Evolutionary conservation across 1,140 invertebrate genomes (phyloP).

Genomic region (Phymastichus coffea): DNA sequence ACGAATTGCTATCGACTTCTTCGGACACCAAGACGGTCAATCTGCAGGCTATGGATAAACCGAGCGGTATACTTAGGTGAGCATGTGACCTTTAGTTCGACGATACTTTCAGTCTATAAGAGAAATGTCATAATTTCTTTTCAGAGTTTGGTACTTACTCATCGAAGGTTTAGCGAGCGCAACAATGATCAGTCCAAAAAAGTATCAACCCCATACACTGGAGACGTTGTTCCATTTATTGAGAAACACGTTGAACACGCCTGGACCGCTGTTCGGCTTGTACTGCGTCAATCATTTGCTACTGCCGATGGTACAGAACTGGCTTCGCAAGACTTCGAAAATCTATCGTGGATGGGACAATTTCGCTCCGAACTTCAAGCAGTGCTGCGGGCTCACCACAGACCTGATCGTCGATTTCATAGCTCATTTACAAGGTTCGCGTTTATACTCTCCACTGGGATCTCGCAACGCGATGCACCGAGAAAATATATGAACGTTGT

Average conservation of each 20-base stretch:
- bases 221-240: slow-evolving; percentile 85
- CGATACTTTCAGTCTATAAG: background rate
- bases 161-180: slow-evolving; percentile 87
- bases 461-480: background rate
- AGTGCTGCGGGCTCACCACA: slow-evolving; percentile 87
- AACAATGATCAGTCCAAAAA: slow-evolving; percentile 75
- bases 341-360: slow-evolving; percentile 72
- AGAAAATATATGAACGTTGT: no score
- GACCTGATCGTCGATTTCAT: slow-evolving; percentile 88
- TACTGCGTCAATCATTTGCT: slow-evolving; percentile 89
- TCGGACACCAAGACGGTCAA: slow-evolving; percentile 62
- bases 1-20: slow-evolving; percentile 60
- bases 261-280: slow-evolving; percentile 81
- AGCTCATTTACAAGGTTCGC: slow-evolving; percentile 59
- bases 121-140: background rate
- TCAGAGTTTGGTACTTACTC: slow-evolving; percentile 79
- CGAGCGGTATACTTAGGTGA: slow-evolving; percentile 76
- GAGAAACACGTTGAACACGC: slow-evolving; percentile 71
- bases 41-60: slow-evolving; percentile 72
- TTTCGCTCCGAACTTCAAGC: slow-evolving; percentile 85
- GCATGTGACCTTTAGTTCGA: background rate
- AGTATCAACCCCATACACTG: slow-evolving; percentile 82
- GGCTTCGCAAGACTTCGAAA: slow-evolving; percentile 73
- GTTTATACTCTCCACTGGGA: background rate
- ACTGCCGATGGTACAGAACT: slow-evolving; percentile 85